Evolutionary conservation across 2,797 vertebrate species (phyloP).

Genomic region (Kryptolebias ocellatus): DNA sequence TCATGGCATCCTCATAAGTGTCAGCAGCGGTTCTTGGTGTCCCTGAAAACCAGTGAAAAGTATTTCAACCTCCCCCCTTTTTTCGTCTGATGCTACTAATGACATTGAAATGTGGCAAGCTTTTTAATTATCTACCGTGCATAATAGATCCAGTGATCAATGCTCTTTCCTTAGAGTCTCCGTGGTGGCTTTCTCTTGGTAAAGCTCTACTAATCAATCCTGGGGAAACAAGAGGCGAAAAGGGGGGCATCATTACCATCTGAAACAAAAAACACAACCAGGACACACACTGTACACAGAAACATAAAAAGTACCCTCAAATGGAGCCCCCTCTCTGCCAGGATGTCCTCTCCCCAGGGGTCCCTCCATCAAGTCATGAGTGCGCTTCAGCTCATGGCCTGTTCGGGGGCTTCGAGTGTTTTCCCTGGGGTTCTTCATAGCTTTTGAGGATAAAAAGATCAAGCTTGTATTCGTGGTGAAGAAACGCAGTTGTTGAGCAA

Average conservation of each 20-base stretch:
- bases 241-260: constrained; percentile 25
- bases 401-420: constrained; percentile 94
- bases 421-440: constrained; percentile 94
- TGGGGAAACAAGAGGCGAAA: constrained; percentile 56
- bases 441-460: constrained; percentile 66
- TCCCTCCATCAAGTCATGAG: constrained; percentile 95
- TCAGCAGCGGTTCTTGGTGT: constrained; percentile 92
- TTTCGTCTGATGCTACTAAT: background rate
- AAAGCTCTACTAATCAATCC: constrained; percentile 94
- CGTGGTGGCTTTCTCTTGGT: constrained; percentile 90
- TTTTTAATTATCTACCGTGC: constrained; percentile 85
- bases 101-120: background rate
- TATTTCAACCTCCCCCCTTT: constrained; percentile 6
- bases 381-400: constrained; percentile 92
- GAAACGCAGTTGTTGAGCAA: background rate
- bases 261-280: constrained; percentile 13
- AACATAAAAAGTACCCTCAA: constrained; percentile 85
- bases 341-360: constrained; percentile 87
- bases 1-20: constrained; percentile 91
- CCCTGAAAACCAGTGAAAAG: constrained; percentile 76
- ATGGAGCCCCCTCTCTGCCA: constrained; percentile 88
- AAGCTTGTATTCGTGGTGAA: constrained; percentile 1
- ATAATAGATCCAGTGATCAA: constrained; percentile 95
- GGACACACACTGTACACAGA: background rate
- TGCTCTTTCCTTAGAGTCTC: constrained; percentile 91